Evolutionary conservation across 1,140 invertebrate genomes (phyloP).

Genomic region (Vanessa atalanta): DNA sequence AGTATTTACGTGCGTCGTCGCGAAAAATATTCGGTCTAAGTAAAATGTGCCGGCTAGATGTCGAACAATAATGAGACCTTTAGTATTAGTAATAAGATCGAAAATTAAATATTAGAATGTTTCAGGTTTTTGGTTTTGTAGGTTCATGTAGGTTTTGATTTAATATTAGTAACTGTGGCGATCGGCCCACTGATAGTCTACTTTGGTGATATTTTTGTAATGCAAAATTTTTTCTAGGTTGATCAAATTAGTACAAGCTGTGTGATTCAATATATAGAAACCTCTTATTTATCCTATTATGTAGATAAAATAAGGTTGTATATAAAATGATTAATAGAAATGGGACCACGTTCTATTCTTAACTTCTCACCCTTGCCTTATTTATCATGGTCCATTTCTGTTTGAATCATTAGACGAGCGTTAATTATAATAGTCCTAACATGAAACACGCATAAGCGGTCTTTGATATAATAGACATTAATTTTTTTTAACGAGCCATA

Average conservation of each 20-base stretch:
- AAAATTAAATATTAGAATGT: neutral
- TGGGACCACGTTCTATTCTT: conserved; percentile 19
- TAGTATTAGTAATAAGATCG: neutral
- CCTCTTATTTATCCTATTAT: neutral
- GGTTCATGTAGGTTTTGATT: conserved; percentile 24
- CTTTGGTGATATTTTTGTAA: conserved; percentile 19
- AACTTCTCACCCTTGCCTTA: conserved; percentile 12
- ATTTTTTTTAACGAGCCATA: neutral
- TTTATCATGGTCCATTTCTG: conserved; percentile 21
- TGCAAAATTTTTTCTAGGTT: conserved; percentile 12
- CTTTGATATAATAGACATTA: neutral
- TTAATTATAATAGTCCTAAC: conserved; percentile 17
- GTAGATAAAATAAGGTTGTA: neutral
- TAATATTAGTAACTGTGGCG: conserved; percentile 12
- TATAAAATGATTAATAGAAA: conserved; percentile 11
- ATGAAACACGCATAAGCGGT: neutral
- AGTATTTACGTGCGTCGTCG: conserved; percentile 14
- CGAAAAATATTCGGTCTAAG: conserved; percentile 14
- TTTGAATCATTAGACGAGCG: conserved; percentile 18
- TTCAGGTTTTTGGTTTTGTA: neutral
- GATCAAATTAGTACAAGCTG: neutral
- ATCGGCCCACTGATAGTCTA: conserved; percentile 22
- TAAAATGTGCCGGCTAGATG: neutral
- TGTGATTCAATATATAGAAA: conserved; percentile 1
- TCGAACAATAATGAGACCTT: neutral